These are phyloP conservation scores for Magallana nippona DNA, from an alignment of 2,888 invertebrate genomes.

Conservation along the genomic window DNA sequence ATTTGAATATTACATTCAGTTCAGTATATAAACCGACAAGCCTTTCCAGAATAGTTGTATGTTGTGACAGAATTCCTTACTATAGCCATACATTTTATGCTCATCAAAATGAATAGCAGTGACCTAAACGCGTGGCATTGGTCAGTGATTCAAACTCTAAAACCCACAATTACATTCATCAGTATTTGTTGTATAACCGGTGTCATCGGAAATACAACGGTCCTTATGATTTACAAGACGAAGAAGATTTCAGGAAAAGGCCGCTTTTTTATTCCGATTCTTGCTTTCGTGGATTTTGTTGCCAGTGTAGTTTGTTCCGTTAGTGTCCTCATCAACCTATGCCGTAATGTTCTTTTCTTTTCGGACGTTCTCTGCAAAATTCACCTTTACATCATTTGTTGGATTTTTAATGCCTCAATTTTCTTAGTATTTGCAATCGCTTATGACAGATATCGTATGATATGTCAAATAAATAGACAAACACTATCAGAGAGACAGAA, in stretches of 20 bases:
- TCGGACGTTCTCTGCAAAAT: background rate
- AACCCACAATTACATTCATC: background rate
- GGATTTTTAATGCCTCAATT: background rate
- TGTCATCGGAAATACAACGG: background rate
- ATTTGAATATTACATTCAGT: no score
- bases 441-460: background rate
- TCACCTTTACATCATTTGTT: background rate
- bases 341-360: background rate
- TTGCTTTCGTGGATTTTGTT: background rate
- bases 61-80: no score
- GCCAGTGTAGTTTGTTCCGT: background rate
- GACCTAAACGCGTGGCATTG: background rate
- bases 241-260: background rate
- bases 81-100: no score
- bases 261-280: background rate
- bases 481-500: background rate
- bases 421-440: background rate
- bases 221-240: background rate
- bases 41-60: no score
- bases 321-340: background rate
- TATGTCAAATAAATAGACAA: background rate
- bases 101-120: no score
- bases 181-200: background rate
- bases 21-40: no score
- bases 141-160: background rate